phyloP scores from a whole-genome alignment of 2,888 invertebrate species.

The Drosophila eohydei region DNA sequence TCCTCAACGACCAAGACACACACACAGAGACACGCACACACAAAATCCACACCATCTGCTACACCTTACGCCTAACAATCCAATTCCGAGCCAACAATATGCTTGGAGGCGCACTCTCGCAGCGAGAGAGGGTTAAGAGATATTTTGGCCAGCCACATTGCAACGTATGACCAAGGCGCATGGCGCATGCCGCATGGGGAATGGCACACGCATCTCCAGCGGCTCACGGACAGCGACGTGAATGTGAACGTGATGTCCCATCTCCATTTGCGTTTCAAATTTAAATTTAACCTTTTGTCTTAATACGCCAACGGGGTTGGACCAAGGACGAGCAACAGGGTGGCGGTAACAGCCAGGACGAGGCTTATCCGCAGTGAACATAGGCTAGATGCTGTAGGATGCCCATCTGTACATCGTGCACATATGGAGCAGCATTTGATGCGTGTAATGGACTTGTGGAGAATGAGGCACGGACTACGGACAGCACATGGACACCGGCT shows the following conservation, averaged over 20 bases:
- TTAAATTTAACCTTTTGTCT: conserved; percentile 83
- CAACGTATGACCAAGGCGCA: conserved; percentile 72
- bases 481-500: conserved; percentile 60
- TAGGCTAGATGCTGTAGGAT: conserved; percentile 20
- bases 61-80: conserved; percentile 81
- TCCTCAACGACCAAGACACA: conserved; percentile 21
- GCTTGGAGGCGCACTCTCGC: conserved; percentile 64
- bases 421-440: conserved; percentile 45
- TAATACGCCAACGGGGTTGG: conserved; percentile 68
- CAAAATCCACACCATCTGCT: conserved; percentile 75
- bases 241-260: conserved; percentile 30
- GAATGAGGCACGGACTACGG: background rate
- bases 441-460: conserved; percentile 57
- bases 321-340: conserved; percentile 21
- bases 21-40: conserved; percentile 21
- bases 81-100: conserved; percentile 77
- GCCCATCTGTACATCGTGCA: background rate
- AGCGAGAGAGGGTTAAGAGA: conserved; percentile 12
- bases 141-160: conserved; percentile 65
- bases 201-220: conserved; percentile 16
- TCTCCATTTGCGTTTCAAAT: conserved; percentile 71
- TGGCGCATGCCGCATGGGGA: conserved; percentile 38
- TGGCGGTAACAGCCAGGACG: conserved; percentile 13
- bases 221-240: conserved; percentile 4
- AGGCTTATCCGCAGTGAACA: conserved; percentile 33